Evolutionary conservation across 2,113 vertebrate species (phyloP).

Genomic region (Mirza zaza): DNA sequence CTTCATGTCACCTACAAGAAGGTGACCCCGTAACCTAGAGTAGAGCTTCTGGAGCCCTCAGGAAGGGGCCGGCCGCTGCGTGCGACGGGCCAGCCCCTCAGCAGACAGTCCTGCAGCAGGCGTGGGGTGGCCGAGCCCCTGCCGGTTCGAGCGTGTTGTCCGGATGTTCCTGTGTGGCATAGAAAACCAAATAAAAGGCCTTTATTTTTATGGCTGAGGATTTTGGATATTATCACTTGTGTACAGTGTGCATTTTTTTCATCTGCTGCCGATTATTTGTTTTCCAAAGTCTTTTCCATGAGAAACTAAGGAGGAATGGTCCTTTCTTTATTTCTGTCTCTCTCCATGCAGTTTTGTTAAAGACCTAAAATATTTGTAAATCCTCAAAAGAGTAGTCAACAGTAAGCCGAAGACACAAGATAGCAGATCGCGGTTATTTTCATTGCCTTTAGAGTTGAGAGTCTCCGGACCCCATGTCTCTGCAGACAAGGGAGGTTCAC

Average conservation of each 20-base stretch:
- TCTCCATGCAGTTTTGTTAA: neutral
- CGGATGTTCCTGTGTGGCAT: constrained; percentile 75
- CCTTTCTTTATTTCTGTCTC: neutral
- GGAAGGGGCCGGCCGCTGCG: neutral
- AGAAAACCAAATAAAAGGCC: constrained; percentile 85
- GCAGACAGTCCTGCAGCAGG: rapidly evolving
- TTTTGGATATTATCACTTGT: neutral
- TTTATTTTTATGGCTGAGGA: constrained; percentile 86
- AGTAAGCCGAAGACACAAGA: no score
- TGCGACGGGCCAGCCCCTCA: neutral
- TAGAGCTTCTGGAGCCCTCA: neutral
- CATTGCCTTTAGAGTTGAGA: rapidly evolving
- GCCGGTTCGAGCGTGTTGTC: constrained; percentile 47
- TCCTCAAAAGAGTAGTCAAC: neutral
- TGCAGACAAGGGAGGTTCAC: rapidly evolving
- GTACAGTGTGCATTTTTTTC: neutral
- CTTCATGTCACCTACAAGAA: constrained; percentile 93
- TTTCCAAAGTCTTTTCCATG: neutral
- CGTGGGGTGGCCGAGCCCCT: neutral
- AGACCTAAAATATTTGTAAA: neutral
- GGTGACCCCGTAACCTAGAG: constrained; percentile 81
- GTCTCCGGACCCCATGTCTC: rapidly evolving
- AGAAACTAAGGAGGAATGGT: neutral
- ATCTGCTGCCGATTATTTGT: neutral
- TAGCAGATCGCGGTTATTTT: no score